A percentile compares a stretch with the other conserved stretches of the same genome.
phyloP scores from a whole-genome alignment of 37 sponge, comb jelly and placozoan species.

The Trichoplax adhaerens region DNA sequence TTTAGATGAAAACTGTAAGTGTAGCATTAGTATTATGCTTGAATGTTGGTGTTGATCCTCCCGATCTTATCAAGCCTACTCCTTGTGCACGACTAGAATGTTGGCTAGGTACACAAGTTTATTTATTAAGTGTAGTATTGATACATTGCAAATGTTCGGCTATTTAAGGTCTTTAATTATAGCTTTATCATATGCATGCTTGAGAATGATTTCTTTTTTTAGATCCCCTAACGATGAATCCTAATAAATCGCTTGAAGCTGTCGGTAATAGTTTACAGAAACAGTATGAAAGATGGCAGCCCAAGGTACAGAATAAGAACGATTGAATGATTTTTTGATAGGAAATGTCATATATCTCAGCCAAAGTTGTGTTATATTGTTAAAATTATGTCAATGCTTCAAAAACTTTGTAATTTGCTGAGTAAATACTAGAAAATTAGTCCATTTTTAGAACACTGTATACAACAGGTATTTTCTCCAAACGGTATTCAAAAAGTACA shows the following conservation, averaged over 20 bases:
- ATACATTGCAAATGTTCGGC: not conserved
- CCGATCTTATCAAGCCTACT: constrained; percentile 66
- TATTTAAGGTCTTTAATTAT: not conserved
- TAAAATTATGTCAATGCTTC: no score
- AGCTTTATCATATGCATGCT: not conserved
- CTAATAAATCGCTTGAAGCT: constrained; percentile 63
- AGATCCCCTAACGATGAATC: constrained; percentile 63
- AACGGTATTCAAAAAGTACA: no score
- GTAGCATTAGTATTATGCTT: constrained; percentile 68
- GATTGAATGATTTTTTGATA: not conserved
- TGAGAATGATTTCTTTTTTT: constrained; percentile 3
- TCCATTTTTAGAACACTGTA: no score
- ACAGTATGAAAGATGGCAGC: constrained; percentile 95
- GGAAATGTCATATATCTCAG: not conserved
- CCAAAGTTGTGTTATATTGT: no score
- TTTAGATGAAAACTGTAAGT: constrained; percentile 63
- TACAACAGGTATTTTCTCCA: no score
- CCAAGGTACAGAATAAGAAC: constrained; percentile 9
- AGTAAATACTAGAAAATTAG: no score
- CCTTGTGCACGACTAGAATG: constrained; percentile 86
- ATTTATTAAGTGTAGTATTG: not conserved
- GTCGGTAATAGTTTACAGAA: constrained; percentile 57
- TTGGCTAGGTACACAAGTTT: constrained; percentile 68
- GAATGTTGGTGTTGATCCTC: constrained; percentile 89
- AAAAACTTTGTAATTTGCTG: no score